Evolutionary conservation across 2,888 invertebrate species (phyloP).

Genomic region (Agrotis clavis): DNA sequence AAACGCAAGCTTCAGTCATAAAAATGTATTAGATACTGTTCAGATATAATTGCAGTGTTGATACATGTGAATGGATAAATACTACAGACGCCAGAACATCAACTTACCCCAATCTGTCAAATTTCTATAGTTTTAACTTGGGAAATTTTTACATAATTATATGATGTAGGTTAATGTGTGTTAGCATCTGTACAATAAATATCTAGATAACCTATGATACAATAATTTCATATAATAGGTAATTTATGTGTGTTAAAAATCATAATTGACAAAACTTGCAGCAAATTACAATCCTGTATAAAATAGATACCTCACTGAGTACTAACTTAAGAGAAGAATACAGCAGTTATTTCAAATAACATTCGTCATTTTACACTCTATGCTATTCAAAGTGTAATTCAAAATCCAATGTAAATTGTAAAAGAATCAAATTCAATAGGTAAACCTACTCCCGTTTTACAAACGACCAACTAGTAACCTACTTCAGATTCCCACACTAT

Average conservation of each 20-base stretch:
- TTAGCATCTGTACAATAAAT: background rate
- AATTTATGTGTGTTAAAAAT: background rate
- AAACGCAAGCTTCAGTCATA: conserved; percentile 5
- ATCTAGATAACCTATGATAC: conserved; percentile 15
- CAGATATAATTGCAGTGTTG: conserved; percentile 23
- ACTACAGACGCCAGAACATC: no score
- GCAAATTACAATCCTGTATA: conserved; percentile 25
- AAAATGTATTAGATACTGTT: conserved; percentile 35
- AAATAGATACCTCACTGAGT: background rate
- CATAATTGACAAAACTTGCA: conserved; percentile 8
- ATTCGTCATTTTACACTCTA: conserved; percentile 13
- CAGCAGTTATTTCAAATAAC: conserved; percentile 34
- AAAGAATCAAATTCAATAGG: background rate
- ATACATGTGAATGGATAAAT: conserved; percentile 22
- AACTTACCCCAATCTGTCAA: no score
- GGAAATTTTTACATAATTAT: no score
- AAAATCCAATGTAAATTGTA: conserved; percentile 13
- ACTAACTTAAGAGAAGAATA: conserved; percentile 7
- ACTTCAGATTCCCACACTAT: background rate
- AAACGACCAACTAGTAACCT: conserved; percentile 15
- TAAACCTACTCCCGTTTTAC: conserved; percentile 31
- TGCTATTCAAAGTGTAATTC: background rate
- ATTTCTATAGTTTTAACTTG: no score
- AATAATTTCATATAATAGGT: no score
- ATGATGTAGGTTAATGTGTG: no score